Conservation (phyloP, 2,113 vertebrate species). For the Actenoides hombroni region DNA sequence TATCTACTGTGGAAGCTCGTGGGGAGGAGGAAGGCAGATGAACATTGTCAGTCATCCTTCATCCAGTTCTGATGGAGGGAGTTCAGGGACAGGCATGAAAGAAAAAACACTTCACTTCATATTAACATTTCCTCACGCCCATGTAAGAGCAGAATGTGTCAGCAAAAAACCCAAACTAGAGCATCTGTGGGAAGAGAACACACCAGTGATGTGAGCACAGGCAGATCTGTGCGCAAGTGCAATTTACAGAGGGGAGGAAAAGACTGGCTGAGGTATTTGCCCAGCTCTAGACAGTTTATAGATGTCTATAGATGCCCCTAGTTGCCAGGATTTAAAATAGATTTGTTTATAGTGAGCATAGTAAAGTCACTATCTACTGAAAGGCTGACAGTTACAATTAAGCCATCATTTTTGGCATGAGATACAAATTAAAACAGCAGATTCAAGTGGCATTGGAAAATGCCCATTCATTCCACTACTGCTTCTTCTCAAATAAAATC, state of each 20-base stretch:
- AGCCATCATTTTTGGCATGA: background rate
- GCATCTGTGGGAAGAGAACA: background rate
- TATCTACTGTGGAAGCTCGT: background rate
- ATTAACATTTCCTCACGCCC: background rate
- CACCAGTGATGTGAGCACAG: rapidly evolving
- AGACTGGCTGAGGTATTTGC: background rate
- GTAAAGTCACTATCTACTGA: background rate
- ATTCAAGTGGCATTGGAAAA: background rate
- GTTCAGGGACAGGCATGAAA: background rate
- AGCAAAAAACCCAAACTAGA: background rate
- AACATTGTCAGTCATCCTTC: background rate
- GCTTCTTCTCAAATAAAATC: background rate
- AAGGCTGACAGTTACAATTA: background rate
- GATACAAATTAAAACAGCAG: background rate
- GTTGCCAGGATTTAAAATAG: background rate
- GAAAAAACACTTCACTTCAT: background rate
- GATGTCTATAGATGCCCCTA: background rate
- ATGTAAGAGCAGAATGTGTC: background rate
- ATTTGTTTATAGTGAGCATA: background rate
- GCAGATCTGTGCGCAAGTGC: background rate
- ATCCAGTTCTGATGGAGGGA: background rate
- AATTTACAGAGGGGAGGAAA: background rate
- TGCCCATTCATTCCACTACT: rapidly evolving
- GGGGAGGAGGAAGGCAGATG: background rate
- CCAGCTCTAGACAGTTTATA: background rate